A percentile compares a stretch with the other conserved stretches of the same genome.
phyloP scores from a whole-genome alignment of 1,140 invertebrate genomes.

The Planococcus citri region DNA sequence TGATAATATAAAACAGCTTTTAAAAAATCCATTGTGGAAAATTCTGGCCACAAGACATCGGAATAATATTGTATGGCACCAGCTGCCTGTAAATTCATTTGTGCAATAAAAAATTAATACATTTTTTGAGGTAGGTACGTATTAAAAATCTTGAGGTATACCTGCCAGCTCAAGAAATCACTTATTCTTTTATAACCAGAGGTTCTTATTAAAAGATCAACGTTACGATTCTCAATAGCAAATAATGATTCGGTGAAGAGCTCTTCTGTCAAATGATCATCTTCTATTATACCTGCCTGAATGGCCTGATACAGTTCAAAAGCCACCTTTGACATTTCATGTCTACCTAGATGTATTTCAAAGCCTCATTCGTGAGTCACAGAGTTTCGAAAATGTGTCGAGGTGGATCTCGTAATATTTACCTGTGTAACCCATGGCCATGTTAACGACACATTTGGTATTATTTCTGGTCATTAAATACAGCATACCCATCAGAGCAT shows the following conservation, averaged over 20 bases:
- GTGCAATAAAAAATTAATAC: not conserved
- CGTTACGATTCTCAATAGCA: not conserved
- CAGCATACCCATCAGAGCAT: constrained; percentile 1
- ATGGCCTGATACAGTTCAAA: not conserved
- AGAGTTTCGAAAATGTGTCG: no score
- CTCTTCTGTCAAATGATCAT: not conserved
- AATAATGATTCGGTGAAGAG: not conserved
- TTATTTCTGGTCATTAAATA: not conserved
- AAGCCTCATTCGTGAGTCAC: not conserved
- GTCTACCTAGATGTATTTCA: not conserved
- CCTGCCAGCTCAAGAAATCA: not conserved
- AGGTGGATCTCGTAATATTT: not conserved
- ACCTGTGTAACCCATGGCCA: constrained; percentile 11
- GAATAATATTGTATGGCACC: not conserved
- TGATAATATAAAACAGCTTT: constrained; percentile 7
- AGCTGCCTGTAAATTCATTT: not conserved
- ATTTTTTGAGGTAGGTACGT: no score
- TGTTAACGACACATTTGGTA: not conserved
- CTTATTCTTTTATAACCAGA: constrained; percentile 12
- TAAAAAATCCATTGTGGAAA: not conserved
- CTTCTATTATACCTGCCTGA: not conserved
- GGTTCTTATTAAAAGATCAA: not conserved
- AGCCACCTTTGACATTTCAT: not conserved
- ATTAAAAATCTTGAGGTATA: no score
- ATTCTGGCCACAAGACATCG: not conserved